Evolutionary conservation across 2,888 invertebrate species (phyloP).

Genomic region (Tanytarsus gracilentus): DNA sequence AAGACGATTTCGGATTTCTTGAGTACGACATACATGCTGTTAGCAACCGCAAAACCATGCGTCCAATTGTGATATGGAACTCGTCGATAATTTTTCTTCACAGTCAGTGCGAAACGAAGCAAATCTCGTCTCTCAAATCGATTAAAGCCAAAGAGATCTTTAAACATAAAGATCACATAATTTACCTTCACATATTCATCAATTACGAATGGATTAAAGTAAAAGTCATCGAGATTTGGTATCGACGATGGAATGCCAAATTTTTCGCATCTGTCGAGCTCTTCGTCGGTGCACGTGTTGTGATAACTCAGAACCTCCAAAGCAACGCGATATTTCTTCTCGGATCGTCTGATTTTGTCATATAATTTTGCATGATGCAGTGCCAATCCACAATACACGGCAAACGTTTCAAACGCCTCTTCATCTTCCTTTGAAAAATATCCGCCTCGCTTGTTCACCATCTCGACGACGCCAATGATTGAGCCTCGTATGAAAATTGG

Average conservation of each 20-base stretch:
- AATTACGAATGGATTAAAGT: slow-evolving; percentile 63
- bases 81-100: slow-evolving; percentile 72
- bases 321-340: slow-evolving; percentile 73
- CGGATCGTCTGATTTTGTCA: slow-evolving; percentile 70
- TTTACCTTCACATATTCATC: slow-evolving; percentile 63
- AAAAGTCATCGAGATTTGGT: slow-evolving; percentile 48
- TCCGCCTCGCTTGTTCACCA: slow-evolving; percentile 63
- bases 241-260: slow-evolving; percentile 35
- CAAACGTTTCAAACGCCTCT: slow-evolving; percentile 72
- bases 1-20: slow-evolving; percentile 51
- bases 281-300: slow-evolving; percentile 66
- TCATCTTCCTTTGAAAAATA: slow-evolving; percentile 61
- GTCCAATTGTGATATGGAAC: slow-evolving; percentile 85
- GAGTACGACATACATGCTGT: slow-evolving; percentile 68
- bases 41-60: slow-evolving; percentile 80
- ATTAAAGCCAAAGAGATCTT: slow-evolving; percentile 56
- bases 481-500: slow-evolving; percentile 70
- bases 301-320: slow-evolving; percentile 77
- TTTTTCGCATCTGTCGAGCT: slow-evolving; percentile 44
- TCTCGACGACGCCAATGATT: slow-evolving; percentile 79
- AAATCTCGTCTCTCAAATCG: slow-evolving; percentile 60
- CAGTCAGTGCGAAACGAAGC: slow-evolving; percentile 66
- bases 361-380: slow-evolving; percentile 77
- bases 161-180: slow-evolving; percentile 66
- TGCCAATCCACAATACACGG: slow-evolving; percentile 76